phyloP scores from a whole-genome alignment of 2,797 vertebrate genomes.

The Cyprinodon diabolis region DNA sequence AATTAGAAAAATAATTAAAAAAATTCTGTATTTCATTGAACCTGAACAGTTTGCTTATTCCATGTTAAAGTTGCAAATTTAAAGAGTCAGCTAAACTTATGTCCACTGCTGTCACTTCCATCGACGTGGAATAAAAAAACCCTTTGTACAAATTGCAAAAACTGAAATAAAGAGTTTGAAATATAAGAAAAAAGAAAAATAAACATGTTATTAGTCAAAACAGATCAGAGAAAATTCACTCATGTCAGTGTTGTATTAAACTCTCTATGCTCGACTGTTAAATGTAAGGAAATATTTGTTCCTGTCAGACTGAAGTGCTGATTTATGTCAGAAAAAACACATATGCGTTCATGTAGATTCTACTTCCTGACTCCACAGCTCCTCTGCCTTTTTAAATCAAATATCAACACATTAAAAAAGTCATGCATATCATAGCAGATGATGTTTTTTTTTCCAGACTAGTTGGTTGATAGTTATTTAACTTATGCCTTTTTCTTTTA shows the following conservation, averaged over 20 bases:
- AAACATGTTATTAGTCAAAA: conserved; percentile 2
- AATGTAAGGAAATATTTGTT: conserved; percentile 35
- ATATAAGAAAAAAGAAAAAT: no score
- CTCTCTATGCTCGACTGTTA: conserved; percentile 23
- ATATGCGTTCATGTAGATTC: conserved; percentile 48
- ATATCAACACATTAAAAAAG: conserved; percentile 18
- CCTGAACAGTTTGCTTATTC: no score
- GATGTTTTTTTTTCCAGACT: conserved; percentile 46
- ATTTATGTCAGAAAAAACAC: conserved; percentile 15
- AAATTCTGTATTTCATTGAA: no score
- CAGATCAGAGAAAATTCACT: conserved; percentile 2
- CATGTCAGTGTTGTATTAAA: conserved; percentile 7
- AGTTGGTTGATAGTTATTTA: conserved; percentile 57
- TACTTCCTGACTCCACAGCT: conserved; percentile 17
- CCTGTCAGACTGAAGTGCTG: conserved; percentile 29
- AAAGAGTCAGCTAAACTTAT: no score
- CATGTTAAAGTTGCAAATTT: no score
- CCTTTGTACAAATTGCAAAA: no score
- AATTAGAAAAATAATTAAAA: no score
- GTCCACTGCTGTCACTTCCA: no score
- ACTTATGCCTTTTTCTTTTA: conserved; percentile 74
- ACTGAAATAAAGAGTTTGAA: no score
- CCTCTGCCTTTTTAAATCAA: conserved; percentile 58
- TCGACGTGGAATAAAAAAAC: no score
- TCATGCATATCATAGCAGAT: conserved; percentile 30